Evolutionary conservation across 2,113 vertebrate species (phyloP).

Genomic region (Phalacrocorax carbo): DNA sequence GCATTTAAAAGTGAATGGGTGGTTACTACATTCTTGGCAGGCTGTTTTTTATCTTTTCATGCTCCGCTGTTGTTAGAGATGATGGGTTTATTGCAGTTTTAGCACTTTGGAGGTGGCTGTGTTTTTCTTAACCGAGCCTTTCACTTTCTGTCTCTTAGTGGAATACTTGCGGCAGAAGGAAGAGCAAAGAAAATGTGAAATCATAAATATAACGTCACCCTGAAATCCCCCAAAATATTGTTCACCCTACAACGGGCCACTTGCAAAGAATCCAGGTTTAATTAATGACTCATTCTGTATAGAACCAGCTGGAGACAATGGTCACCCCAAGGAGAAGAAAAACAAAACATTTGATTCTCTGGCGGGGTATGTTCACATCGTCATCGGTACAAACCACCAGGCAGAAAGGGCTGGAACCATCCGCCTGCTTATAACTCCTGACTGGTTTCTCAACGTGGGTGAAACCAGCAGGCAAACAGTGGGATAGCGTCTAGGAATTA

Average conservation of each 20-base stretch:
- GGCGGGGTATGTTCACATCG: constrained; percentile 23
- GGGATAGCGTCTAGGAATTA: background rate
- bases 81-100: constrained; percentile 99
- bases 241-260: constrained; percentile 48
- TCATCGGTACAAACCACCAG: constrained; percentile 15
- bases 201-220: constrained; percentile 48
- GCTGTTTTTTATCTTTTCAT: constrained; percentile 90
- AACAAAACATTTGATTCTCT: constrained; percentile 68
- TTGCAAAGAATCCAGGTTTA: constrained; percentile 72
- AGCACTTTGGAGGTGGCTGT: constrained; percentile 89
- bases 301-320: constrained; percentile 70
- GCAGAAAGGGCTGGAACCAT: background rate
- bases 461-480: background rate
- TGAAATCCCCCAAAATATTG: constrained; percentile 58
- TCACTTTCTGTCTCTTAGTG: constrained; percentile 71
- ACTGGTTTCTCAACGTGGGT: background rate
- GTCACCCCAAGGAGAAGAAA: constrained; percentile 69
- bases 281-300: constrained; percentile 72
- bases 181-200: constrained; percentile 59
- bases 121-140: constrained; percentile 78
- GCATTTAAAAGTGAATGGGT: constrained; percentile 98
- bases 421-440: background rate
- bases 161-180: constrained; percentile 61
- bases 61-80: constrained; percentile 91
- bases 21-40: constrained; percentile 90